Evolutionary conservation across 2,797 vertebrate genomes (phyloP).

Genomic region (Gymnoscopelus microlampas): DNA sequence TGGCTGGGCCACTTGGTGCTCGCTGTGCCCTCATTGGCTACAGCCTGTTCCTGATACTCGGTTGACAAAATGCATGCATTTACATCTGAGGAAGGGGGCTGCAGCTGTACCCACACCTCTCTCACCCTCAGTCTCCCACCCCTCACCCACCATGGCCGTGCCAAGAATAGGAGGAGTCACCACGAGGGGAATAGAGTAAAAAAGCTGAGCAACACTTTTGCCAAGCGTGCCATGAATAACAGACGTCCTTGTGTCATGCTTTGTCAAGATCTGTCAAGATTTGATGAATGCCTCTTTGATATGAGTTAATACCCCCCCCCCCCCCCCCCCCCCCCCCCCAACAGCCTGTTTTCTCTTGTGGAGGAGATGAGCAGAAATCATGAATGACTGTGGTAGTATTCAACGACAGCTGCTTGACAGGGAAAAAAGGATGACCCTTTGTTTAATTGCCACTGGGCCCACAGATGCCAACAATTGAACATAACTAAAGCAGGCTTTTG

Average conservation of each 20-base stretch:
- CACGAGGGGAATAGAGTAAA: conserved; percentile 38
- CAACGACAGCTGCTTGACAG: not conserved
- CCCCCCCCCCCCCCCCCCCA: too few relatives aligned
- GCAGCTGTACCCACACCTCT: conserved; percentile 65
- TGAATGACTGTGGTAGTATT: not conserved
- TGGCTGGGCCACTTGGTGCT: conserved; percentile 75
- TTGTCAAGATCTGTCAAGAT: not conserved
- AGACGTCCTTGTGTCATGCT: conserved; percentile 41
- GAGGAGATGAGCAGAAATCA: not conserved
- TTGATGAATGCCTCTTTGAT: conserved; percentile 4
- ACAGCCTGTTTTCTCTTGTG: too few relatives aligned
- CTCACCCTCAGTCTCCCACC: conserved; percentile 21
- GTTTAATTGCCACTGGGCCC: not conserved
- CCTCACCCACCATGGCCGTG: conserved; percentile 36
- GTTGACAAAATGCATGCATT: conserved; percentile 74
- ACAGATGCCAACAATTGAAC: not conserved
- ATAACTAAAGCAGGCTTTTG: too few relatives aligned
- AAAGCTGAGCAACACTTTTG: conserved; percentile 71
- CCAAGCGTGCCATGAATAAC: conserved; percentile 45
- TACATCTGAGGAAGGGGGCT: conserved; percentile 70
- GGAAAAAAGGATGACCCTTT: not conserved
- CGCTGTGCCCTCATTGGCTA: conserved; percentile 76
- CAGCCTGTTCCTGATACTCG: conserved; percentile 59
- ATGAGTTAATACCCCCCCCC: not conserved
- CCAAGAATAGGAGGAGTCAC: not conserved